Conservation (phyloP, 2,888 invertebrate genomes). For the Cheilosia impressa region DNA sequence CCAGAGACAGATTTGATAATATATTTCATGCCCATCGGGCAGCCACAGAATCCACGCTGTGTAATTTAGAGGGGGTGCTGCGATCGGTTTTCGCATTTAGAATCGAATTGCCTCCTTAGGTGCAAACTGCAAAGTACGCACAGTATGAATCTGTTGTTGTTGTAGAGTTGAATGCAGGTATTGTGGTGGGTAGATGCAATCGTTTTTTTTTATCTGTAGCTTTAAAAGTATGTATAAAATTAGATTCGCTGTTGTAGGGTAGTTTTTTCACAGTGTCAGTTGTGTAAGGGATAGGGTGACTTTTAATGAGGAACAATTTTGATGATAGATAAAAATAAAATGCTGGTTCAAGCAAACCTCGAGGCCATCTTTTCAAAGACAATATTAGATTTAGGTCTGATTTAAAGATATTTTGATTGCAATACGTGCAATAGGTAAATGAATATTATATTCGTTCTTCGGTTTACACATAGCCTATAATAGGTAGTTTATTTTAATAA, state of each 20-base stretch:
- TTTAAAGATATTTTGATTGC: no score
- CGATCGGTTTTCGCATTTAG: constrained; percentile 5
- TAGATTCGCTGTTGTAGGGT: background rate
- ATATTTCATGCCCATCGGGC: background rate
- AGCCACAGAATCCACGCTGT: constrained; percentile 5
- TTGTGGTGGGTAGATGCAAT: no score
- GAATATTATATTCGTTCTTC: no score
- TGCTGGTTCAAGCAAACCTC: no score
- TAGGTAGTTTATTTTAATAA: no score
- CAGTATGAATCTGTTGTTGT: constrained; percentile 1
- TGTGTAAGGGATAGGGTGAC: no score
- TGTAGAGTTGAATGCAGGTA: background rate
- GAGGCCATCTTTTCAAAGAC: no score
- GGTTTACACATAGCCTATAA: no score
- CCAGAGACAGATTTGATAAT: background rate
- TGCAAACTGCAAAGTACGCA: constrained; percentile 59
- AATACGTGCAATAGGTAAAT: background rate
- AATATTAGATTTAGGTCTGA: no score
- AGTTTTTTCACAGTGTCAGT: background rate
- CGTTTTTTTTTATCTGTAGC: no score
- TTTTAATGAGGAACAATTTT: background rate
- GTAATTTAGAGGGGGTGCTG: constrained; percentile 25
- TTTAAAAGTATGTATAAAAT: no score
- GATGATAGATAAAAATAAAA: no score
- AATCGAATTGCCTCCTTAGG: constrained; percentile 11